A percentile compares a stretch with the other conserved stretches of the same genome.
These are phyloP conservation scores for Temnothorax curvispinosus DNA, from an alignment of 1,140 invertebrate genomes.

Conservation along the genomic window DNA sequence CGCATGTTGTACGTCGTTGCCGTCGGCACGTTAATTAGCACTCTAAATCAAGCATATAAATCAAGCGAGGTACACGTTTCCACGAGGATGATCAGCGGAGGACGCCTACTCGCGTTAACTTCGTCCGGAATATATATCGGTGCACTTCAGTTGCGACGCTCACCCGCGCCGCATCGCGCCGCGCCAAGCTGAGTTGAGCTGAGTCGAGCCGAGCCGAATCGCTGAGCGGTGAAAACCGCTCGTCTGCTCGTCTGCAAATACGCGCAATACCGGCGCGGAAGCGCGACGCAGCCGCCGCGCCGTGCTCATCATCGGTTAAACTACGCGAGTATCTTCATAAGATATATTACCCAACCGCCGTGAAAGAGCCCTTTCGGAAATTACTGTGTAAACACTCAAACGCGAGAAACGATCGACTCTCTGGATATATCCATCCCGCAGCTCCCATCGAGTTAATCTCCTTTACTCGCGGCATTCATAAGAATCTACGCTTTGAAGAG, in stretches of 20 bases:
- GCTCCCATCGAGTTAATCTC: constrained; percentile 47
- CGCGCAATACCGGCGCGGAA: constrained; percentile 28
- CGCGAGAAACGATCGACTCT: constrained; percentile 29
- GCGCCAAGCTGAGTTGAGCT: too few relatives aligned
- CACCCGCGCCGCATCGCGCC: background rate
- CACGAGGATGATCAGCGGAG: constrained; percentile 71
- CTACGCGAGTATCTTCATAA: constrained; percentile 57
- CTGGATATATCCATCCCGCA: constrained; percentile 6
- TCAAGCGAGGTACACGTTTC: constrained; percentile 74
- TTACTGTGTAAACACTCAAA: constrained; percentile 64
- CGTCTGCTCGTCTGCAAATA: background rate
- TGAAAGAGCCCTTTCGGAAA: constrained; percentile 57
- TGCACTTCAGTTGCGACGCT: constrained; percentile 46
- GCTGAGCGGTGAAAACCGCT: background rate
- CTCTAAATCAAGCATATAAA: constrained; percentile 72
- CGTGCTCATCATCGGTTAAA: constrained; percentile 33
- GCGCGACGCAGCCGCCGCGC: background rate
- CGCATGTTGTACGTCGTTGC: constrained; percentile 65
- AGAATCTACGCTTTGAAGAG: constrained; percentile 20
- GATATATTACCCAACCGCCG: constrained; percentile 49
- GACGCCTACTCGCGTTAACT: constrained; percentile 69
- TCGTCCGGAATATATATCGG: constrained; percentile 57
- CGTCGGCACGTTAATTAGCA: constrained; percentile 71
- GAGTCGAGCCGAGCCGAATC: background rate
- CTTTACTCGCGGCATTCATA: constrained; percentile 33